These are phyloP conservation scores for Alethe diademata DNA, from an alignment of 2,113 vertebrate genomes.

Conservation along the genomic window DNA sequence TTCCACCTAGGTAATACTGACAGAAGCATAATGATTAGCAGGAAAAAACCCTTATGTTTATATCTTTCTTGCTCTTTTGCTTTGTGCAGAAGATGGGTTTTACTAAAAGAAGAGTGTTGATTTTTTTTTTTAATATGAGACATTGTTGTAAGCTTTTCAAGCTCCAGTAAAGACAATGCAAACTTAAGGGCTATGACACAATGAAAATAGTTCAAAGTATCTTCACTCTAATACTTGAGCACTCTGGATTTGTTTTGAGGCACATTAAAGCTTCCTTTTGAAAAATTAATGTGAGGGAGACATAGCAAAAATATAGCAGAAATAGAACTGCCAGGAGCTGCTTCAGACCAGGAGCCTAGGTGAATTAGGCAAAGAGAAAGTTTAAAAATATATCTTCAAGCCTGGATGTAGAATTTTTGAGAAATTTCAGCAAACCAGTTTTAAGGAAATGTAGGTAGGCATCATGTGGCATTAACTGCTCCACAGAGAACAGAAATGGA, in stretches of 20 bases:
- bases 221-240: not conserved
- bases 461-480: not conserved
- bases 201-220: not conserved
- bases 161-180: not conserved
- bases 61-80: not conserved
- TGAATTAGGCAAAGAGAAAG: not conserved
- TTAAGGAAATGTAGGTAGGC: not conserved
- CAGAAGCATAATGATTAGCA: not conserved
- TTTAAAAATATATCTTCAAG: not conserved
- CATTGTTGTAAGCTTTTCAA: not conserved
- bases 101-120: not conserved
- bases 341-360: not conserved
- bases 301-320: not conserved
- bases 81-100: not conserved
- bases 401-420: not conserved
- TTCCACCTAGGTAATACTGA: not conserved
- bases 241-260: not conserved
- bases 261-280: not conserved
- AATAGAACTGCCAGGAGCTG: not conserved
- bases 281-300: not conserved
- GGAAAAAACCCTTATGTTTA: not conserved
- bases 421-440: not conserved
- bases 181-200: not conserved
- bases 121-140: not conserved
- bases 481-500: not conserved